Evolutionary conservation across 2,113 vertebrate genomes (phyloP), one percentile per base, ranked within the genome.

Genomic region (Bombycilla garrulus): DNA sequence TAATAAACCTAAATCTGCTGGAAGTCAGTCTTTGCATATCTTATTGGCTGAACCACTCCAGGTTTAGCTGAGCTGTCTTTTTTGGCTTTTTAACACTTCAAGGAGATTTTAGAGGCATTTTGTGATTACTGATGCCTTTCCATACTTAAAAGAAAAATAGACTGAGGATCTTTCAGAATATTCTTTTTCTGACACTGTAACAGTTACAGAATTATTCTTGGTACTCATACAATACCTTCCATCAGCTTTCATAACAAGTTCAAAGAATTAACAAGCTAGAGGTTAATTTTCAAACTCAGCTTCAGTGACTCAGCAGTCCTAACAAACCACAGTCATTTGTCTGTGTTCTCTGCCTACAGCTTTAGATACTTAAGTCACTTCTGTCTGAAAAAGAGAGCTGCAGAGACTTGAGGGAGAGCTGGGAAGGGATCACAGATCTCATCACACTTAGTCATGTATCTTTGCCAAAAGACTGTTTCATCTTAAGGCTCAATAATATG

Each of bases 91-190:
- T 47, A 93, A 78, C 67, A 94, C n/a, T 86, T 96, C 64, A 92
- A 90, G 88, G 90, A 87, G 93, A 91, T 85, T 91, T 93, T 65
- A 62, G 77, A 93, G 69, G 88, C 60, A 86, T 94, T 94, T 81
- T 81, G 62, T 84, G 62, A 91, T 91, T 89, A 60, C 45, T 56
- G 38, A 77, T 92, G 69, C 18, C 78, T 92, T 92, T 86, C 47
- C 17, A 36, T 40, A 58, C 58, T 91, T 54, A 3, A 3, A 6
- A 58, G 61, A 84, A 66, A 73, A 11, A 53, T 50, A 65, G 13
- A 12, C n/a, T 77, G 28, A 44, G 44, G 40, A 72, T 29, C 14
- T 92, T 78, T 89, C 51, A 56, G 35, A 90, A 69, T 90, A 61
- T 89, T 81, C 15, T 81, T 92, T 79, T 79, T 66, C 61, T 80